phyloP scores from a whole-genome alignment of 2,888 invertebrate genomes.

The Leptinotarsa juncta region DNA sequence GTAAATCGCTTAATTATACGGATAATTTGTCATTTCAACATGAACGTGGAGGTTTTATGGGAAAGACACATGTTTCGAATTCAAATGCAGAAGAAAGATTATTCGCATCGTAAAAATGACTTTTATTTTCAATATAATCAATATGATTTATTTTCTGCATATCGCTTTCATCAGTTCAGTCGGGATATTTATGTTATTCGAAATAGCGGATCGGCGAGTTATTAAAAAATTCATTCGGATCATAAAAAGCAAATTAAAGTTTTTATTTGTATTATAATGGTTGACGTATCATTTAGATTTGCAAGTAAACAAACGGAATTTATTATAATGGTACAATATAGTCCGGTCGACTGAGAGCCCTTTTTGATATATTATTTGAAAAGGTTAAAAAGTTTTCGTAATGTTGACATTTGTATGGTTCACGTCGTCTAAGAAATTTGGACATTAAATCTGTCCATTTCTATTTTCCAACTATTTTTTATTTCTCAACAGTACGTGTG shows the following conservation, averaged over 20 bases:
- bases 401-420: no score
- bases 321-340: neutral
- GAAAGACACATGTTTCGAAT: neutral
- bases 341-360: no score
- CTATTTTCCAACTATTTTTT: no score
- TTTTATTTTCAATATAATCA: constrained; percentile 1
- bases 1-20: constrained; percentile 28
- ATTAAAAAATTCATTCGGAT: neutral
- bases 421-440: no score
- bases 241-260: neutral
- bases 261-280: neutral
- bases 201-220: neutral
- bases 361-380: no score
- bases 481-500: no score
- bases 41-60: constrained; percentile 12
- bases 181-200: neutral
- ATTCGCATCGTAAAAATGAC: neutral
- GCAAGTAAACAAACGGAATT: neutral
- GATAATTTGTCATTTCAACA: constrained; percentile 23
- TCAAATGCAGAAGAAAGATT: neutral
- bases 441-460: no score
- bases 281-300: neutral
- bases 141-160: neutral
- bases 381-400: no score
- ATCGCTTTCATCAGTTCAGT: neutral